A percentile compares a stretch with the other conserved stretches of the same genome.
Conservation (phyloP, 2,113 vertebrate genomes). For the Hydrolagus affinis region DNA sequence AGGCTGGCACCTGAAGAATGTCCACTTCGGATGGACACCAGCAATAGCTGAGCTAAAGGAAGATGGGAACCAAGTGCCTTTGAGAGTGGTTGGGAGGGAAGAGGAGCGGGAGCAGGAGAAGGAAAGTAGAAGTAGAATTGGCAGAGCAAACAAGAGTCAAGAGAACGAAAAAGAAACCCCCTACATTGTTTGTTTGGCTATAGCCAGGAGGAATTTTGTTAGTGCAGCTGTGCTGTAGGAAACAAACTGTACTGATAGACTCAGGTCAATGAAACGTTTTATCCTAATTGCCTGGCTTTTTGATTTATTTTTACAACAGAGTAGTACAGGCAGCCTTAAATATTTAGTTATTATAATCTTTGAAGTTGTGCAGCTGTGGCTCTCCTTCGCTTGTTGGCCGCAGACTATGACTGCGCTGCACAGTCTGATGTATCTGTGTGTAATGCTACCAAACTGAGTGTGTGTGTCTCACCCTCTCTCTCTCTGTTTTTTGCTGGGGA, state of each 20-base stretch:
- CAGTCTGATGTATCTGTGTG: not conserved
- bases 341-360: conserved; percentile 31
- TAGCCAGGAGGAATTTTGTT: conserved; percentile 30
- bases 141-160: not conserved
- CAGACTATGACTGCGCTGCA: not conserved
- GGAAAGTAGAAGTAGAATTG: no score
- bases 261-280: conserved; percentile 27
- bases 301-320: conserved; percentile 29
- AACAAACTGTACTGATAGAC: conserved; percentile 28
- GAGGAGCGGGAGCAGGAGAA: no score
- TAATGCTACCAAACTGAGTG: not conserved
- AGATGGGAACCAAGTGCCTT: no score
- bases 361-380: conserved; percentile 2
- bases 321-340: conserved; percentile 6
- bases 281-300: conserved; percentile 20
- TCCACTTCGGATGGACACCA: no score
- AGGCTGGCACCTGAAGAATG: no score
- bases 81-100: no score
- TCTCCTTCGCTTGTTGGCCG: not conserved
- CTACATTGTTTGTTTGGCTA: conserved; percentile 29
- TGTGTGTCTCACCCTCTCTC: no score
- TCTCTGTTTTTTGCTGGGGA: no score
- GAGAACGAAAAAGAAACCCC: conserved; percentile 9
- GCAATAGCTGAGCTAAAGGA: no score
- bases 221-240: conserved; percentile 30